A percentile compares a stretch with the other conserved stretches of the same genome.
Conservation (phyloP, 2,888 invertebrate species). For the Notodonta ziczac region DNA sequence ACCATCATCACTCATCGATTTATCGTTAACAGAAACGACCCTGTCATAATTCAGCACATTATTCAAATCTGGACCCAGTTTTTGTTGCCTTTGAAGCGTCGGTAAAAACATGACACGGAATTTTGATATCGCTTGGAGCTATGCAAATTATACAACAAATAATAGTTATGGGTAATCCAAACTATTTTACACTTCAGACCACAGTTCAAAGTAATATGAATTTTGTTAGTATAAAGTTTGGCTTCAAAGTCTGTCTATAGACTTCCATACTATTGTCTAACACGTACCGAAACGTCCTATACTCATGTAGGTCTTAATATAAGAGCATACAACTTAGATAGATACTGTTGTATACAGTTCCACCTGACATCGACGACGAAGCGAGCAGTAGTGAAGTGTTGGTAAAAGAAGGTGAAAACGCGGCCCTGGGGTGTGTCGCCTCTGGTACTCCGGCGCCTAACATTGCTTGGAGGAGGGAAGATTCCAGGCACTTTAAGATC, state of each 20-base stretch:
- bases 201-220: neutral
- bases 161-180: neutral
- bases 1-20: conserved; percentile 8
- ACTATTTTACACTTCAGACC: neutral
- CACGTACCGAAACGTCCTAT: no score
- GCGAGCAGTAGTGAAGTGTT: conserved; percentile 90
- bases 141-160: neutral
- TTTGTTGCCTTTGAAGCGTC: conserved; percentile 8
- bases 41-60: conserved; percentile 2
- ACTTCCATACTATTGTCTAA: neutral
- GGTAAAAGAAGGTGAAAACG: conserved; percentile 91
- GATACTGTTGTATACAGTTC: conserved; percentile 82
- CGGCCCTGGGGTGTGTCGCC: conserved; percentile 90
- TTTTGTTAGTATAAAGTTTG: neutral
- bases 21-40: conserved; percentile 4
- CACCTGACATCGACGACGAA: conserved; percentile 91
- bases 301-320: no score
- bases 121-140: conserved; percentile 7
- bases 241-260: neutral
- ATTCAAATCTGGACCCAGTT: conserved; percentile 10
- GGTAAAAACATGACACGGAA: conserved; percentile 9
- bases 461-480: conserved; percentile 92
- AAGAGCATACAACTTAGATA: no score
- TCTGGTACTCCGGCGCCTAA: conserved; percentile 91
- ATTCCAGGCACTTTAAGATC: conserved; percentile 85